Percentiles rank a stretch among this genome's conserved stretches.
These are phyloP conservation scores for Rhinichthys klamathensis DNA, from an alignment of 2,113 vertebrate species.

Conservation along the genomic window DNA sequence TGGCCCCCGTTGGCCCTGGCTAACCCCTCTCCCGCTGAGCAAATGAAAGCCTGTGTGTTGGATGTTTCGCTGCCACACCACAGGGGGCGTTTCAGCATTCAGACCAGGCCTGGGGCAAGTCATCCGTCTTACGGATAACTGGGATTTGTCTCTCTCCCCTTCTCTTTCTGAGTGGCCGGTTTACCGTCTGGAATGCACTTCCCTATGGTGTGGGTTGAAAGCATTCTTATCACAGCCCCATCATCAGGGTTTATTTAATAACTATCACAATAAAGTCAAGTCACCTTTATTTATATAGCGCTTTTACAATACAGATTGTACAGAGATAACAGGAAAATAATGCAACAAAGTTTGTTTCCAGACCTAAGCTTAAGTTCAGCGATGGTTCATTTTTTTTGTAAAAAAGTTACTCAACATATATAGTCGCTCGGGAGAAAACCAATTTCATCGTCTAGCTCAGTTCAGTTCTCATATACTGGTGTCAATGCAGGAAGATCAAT, in stretches of 20 bases:
- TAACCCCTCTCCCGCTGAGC: conserved; percentile 62
- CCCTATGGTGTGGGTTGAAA: conserved; percentile 73
- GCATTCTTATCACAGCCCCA: conserved; percentile 72
- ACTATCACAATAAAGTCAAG: conserved; percentile 73
- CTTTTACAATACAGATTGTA: too few relatives aligned
- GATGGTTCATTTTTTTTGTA: too few relatives aligned
- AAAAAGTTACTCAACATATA: too few relatives aligned
- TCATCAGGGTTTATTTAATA: conserved; percentile 78
- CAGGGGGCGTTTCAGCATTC: conserved; percentile 74
- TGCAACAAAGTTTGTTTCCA: too few relatives aligned
- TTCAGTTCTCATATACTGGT: too few relatives aligned
- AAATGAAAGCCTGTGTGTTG: conserved; percentile 61
- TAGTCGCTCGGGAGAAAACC: too few relatives aligned
- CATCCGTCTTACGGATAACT: conserved; percentile 72
- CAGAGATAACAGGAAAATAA: too few relatives aligned
- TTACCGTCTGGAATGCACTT: conserved; percentile 63
- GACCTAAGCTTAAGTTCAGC: too few relatives aligned
- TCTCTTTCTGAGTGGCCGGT: conserved; percentile 53
- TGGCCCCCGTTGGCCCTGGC: conserved; percentile 66
- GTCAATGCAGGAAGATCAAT: too few relatives aligned
- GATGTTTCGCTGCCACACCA: conserved; percentile 63
- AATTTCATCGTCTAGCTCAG: too few relatives aligned
- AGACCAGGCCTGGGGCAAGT: conserved; percentile 68
- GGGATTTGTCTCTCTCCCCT: conserved; percentile 51
- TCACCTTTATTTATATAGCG: too few relatives aligned